phyloP scores from a whole-genome alignment of 2,113 vertebrate species.

The Alligator sinensis region DNA sequence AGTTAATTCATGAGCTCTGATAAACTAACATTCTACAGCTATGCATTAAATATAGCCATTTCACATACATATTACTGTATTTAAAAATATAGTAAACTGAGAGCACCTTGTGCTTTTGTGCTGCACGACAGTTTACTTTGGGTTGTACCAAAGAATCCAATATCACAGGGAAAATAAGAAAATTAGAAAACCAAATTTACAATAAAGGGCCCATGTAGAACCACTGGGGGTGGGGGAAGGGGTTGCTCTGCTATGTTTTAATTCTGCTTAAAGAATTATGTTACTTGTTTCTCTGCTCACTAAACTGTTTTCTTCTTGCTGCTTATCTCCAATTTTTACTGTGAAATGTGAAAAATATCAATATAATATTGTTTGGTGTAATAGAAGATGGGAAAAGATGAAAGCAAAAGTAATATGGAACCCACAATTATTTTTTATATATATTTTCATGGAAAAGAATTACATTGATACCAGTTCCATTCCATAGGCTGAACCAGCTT shows the following conservation, averaged over 20 bases:
- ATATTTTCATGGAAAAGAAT: not conserved
- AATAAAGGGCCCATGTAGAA: slow-evolving; percentile 12
- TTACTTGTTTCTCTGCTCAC: slow-evolving; percentile 38
- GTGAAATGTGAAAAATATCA: slow-evolving; percentile 26
- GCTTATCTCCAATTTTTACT: not conserved
- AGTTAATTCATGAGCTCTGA: not conserved
- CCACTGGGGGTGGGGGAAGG: not conserved
- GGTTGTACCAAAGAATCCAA: slow-evolving; percentile 14
- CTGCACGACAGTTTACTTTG: slow-evolving; percentile 1
- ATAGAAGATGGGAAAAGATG: not conserved
- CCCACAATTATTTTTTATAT: not conserved
- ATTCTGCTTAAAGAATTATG: slow-evolving; percentile 36
- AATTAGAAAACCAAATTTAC: slow-evolving; percentile 30
- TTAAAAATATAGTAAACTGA: slow-evolving; percentile 10
- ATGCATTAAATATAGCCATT: slow-evolving; percentile 30
- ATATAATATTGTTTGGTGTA: not conserved
- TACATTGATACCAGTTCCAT: not conserved
- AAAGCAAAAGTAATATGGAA: not conserved
- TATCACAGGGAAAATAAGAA: slow-evolving; percentile 41
- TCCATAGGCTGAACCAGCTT: not conserved
- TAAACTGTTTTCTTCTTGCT: slow-evolving; percentile 23
- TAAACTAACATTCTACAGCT: not conserved
- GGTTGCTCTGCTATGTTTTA: slow-evolving; percentile 18
- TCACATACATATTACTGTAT: slow-evolving; percentile 4
- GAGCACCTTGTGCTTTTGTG: not conserved